Evolutionary conservation across 2,797 vertebrate genomes (phyloP), one percentile per base, ranked within the genome.

Genomic region (Bucorvus abyssinicus): DNA sequence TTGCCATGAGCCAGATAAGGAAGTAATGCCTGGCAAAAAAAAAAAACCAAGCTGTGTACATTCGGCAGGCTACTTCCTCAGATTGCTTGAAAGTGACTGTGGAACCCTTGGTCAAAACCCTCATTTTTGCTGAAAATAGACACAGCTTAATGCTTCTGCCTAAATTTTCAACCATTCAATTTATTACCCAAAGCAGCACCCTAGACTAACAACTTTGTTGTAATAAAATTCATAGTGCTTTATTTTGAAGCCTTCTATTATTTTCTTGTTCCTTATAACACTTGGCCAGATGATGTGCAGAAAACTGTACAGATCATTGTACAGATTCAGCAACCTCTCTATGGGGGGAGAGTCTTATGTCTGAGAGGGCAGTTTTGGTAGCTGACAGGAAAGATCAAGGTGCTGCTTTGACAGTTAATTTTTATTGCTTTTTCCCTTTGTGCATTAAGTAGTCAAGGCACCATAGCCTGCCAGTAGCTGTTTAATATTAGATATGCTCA

Each of bases 401-500:
- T 95, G 42, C 93, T 96, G 84, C 87, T 92, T 84, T 96, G 96
- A 95, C 95, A 93, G 95, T 92, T 94, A 88, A 88, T 95, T 96
- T 94, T 96, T 94, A 96, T 93, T 95, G 90, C 84, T 68, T 96
- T 90, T 90, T 60, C 93, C 90, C 90, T 61, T 38, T 55, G 84
- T 89, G 88, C 91, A 83, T 96, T 97, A 89, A 91, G 94, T 75
- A 95, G 91, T 89, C 60, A 42, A 82, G 69, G 87, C 92, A 92
- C 86, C 50, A 14, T 49, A 87, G 75, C 93, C 70, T 95, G 84
- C 78, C 87, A 92, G 94, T 89, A 83, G 86, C 94, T 96, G 88
- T 97, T 96, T 92, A 96, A 95, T 96, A 96, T 96, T 97, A 95
- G 93, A 95, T 96, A 92, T 63, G 86, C 95, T 92, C 94, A 96